These are phyloP conservation scores for Cacoxenus indagator DNA, from an alignment of 2,888 invertebrate species.

Conservation along the genomic window DNA sequence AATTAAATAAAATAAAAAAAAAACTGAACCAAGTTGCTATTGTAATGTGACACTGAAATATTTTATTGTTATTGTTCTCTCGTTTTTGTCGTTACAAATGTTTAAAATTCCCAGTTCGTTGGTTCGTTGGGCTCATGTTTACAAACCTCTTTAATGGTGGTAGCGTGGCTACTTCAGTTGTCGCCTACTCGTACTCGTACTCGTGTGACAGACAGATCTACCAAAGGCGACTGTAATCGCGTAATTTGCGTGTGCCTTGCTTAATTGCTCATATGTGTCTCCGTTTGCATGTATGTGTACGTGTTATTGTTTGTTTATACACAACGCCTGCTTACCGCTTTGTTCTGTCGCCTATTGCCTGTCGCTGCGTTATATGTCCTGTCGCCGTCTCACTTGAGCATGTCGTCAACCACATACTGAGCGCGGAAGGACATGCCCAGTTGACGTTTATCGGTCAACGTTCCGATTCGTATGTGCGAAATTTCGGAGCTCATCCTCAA, in stretches of 20 bases:
- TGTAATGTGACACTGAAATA: background rate
- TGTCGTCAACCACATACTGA: constrained; percentile 38
- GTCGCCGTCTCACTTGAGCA: constrained; percentile 43
- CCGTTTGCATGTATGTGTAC: too few relatives aligned
- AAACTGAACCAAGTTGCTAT: background rate
- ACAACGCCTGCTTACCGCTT: constrained; percentile 53
- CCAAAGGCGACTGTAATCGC: constrained; percentile 37
- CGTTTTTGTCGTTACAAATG: too few relatives aligned
- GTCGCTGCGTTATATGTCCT: constrained; percentile 33
- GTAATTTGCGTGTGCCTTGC: constrained; percentile 46
- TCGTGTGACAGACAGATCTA: background rate
- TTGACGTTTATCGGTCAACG: background rate
- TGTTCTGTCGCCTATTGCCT: constrained; percentile 26
- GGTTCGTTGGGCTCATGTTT: background rate
- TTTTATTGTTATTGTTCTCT: too few relatives aligned
- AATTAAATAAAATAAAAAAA: too few relatives aligned
- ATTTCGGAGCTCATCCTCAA: constrained; percentile 32
- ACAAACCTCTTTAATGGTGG: background rate
- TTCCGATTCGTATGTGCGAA: constrained; percentile 51
- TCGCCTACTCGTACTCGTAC: background rate
- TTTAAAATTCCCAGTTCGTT: too few relatives aligned
- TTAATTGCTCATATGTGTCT: constrained; percentile 44
- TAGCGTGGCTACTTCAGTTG: constrained; percentile 13
- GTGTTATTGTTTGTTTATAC: constrained; percentile 48
- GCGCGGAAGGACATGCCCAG: constrained; percentile 16